Conservation (phyloP, 2,888 invertebrate genomes). For the Drosophila paracracens region DNA sequence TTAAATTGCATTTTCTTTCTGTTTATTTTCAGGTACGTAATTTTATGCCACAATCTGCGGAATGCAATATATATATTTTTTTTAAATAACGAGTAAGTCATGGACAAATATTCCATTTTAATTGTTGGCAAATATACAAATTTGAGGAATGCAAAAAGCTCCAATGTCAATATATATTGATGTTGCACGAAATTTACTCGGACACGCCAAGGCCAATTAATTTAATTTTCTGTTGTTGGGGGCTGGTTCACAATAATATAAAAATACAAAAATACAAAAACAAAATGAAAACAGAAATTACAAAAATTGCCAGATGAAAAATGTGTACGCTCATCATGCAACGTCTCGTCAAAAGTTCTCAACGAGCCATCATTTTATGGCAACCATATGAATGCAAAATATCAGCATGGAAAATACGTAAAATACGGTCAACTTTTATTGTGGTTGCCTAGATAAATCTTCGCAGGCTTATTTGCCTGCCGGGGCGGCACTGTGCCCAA, state of each 20-base stretch:
- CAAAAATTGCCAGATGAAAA: slow-evolving; percentile 60
- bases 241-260: slow-evolving; percentile 1
- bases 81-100: slow-evolving; percentile 39
- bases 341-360: slow-evolving; percentile 66
- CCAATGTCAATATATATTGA: slow-evolving; percentile 64
- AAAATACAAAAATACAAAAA: not conserved
- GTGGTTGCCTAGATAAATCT: slow-evolving; percentile 54
- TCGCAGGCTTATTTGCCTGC: slow-evolving; percentile 31
- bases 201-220: slow-evolving; percentile 61
- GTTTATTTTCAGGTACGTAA: slow-evolving; percentile 13
- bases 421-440: slow-evolving; percentile 62
- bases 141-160: slow-evolving; percentile 45
- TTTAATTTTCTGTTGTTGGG: slow-evolving; percentile 3
- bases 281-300: slow-evolving; percentile 24
- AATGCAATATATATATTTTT: not conserved
- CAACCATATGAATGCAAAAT: slow-evolving; percentile 49
- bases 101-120: slow-evolving; percentile 19
- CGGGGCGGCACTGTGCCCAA: slow-evolving; percentile 37
- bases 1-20: slow-evolving; percentile 32
- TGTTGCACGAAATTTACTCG: slow-evolving; percentile 48
- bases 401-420: slow-evolving; percentile 39
- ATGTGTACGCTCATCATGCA: slow-evolving; percentile 30
- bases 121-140: slow-evolving; percentile 27
- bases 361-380: slow-evolving; percentile 69
- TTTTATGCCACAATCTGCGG: not conserved